phyloP scores from a whole-genome alignment of 2,113 vertebrate species.

The Muntiacus reevesi region DNA sequence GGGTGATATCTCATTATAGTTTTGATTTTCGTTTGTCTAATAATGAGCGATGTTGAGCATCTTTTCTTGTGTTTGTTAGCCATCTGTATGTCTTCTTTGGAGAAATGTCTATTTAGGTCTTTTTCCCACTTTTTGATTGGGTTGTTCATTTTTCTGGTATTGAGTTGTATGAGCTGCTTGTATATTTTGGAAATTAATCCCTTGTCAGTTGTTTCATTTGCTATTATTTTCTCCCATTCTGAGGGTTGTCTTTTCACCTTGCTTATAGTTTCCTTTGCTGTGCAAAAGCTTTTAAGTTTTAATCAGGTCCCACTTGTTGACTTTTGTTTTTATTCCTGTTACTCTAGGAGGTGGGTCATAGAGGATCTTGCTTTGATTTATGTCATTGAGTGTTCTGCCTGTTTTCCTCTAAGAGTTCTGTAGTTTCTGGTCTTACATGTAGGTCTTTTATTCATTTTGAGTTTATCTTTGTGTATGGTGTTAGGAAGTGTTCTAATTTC shows the following conservation, averaged over 20 bases:
- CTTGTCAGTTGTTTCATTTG: not conserved
- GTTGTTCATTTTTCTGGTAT: not conserved
- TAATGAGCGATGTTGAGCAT: not conserved
- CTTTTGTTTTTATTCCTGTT: not conserved
- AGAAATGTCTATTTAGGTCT: not conserved
- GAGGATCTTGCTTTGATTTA: not conserved
- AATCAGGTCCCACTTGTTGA: not conserved
- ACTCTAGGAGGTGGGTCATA: not conserved
- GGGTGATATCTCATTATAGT: not conserved
- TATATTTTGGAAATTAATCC: not conserved
- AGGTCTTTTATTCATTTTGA: not conserved
- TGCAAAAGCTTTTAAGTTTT: not conserved
- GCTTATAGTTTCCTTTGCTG: not conserved
- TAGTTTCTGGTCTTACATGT: not conserved
- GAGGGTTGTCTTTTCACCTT: not conserved
- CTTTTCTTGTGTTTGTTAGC: not conserved
- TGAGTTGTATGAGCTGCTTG: not conserved
- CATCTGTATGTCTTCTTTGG: not conserved
- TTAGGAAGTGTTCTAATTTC: not conserved
- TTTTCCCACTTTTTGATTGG: not conserved
- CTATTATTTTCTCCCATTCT: not conserved
- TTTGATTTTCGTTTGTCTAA: not conserved
- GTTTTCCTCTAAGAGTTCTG: not conserved
- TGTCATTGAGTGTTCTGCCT: not conserved
- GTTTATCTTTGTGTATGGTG: not conserved